These are phyloP conservation scores for Halocaridina rubra DNA, from an alignment of 2,888 invertebrate genomes.

Conservation along the genomic window DNA sequence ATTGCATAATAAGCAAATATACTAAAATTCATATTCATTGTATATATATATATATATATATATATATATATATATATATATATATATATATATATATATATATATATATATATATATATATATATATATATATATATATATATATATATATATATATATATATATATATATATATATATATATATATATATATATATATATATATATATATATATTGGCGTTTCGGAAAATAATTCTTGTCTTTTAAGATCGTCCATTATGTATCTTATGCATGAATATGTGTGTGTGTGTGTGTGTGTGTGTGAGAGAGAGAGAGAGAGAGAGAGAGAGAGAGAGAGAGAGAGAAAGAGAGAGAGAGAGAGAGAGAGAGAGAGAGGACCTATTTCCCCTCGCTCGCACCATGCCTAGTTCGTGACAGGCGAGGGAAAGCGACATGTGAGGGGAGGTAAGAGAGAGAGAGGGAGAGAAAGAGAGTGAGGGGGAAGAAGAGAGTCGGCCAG, in stretches of 20 bases:
- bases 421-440: constrained; percentile 54
- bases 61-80: constrained; percentile 21
- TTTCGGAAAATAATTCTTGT: background rate
- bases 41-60: background rate
- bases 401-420: constrained; percentile 48
- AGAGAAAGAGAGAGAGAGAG: constrained; percentile 1
- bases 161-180: background rate
- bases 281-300: no score
- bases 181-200: constrained; percentile 18
- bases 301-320: no score
- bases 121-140: background rate
- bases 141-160: background rate
- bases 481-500: background rate
- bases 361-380: background rate
- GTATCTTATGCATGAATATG: no score
- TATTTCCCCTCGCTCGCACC: constrained; percentile 26
- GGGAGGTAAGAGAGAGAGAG: background rate
- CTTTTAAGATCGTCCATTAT: no score
- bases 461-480: background rate
- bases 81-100: constrained; percentile 1
- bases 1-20: no score
- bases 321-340: no score
- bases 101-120: background rate
- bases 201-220: background rate
- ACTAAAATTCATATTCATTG: background rate